Conservation (phyloP, 2,797 vertebrate species). For the Novumbra hubbsi region DNA sequence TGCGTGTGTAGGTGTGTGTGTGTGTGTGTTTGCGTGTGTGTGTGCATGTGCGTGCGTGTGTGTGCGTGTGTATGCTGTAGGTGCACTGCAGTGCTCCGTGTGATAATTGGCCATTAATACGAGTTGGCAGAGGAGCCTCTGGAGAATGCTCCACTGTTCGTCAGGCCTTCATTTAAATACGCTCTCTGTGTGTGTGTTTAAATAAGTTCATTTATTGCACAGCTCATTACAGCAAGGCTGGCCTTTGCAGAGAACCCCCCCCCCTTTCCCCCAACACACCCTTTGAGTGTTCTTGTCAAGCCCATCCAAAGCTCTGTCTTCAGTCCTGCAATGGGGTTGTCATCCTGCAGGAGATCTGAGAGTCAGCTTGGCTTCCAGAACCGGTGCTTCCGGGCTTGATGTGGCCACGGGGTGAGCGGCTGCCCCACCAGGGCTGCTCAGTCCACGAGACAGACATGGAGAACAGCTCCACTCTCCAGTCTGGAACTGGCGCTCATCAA, state of each 20-base stretch:
- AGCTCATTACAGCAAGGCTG: constrained; percentile 58
- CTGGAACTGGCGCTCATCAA: constrained; percentile 76
- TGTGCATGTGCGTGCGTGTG: constrained; percentile 6
- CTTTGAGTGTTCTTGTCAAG: not conserved
- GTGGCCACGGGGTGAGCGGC: not conserved
- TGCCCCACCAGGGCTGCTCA: constrained; percentile 5
- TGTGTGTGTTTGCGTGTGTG: constrained; percentile 10
- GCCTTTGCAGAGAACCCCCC: constrained; percentile 53
- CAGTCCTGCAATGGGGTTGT: not conserved
- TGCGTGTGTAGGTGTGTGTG: not conserved
- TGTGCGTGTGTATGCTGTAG: not conserved
- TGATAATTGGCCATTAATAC: constrained; percentile 51
- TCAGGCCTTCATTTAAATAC: constrained; percentile 40
- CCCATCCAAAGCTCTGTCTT: not conserved
- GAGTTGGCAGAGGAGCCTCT: constrained; percentile 40
- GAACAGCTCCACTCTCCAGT: constrained; percentile 59
- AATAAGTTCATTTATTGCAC: constrained; percentile 66
- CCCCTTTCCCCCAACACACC: constrained; percentile 17
- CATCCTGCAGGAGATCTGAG: not conserved
- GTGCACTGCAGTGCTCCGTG: constrained; percentile 24
- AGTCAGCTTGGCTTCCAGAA: not conserved
- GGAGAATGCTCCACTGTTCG: constrained; percentile 54
- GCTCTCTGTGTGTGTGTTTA: constrained; percentile 49
- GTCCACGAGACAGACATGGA: constrained; percentile 59
- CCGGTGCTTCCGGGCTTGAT: not conserved